These are phyloP conservation scores for Trogon melanurus DNA, from an alignment of 2,113 vertebrate genomes.

Conservation along the genomic window DNA sequence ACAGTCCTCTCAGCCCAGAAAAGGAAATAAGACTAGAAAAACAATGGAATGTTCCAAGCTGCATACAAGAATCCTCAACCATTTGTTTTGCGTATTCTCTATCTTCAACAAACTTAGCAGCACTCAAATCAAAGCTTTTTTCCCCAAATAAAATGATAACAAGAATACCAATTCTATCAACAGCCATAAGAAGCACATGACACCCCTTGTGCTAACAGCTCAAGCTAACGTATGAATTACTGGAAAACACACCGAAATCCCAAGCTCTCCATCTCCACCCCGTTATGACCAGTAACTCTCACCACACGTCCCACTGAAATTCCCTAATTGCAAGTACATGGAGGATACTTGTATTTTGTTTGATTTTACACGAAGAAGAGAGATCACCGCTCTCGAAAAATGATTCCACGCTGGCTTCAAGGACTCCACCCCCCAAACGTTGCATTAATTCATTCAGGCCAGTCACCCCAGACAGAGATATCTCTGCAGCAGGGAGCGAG, in stretches of 20 bases:
- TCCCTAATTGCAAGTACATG: not conserved
- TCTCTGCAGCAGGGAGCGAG: not conserved
- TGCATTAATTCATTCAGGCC: slow-evolving; percentile 36
- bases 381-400: not conserved
- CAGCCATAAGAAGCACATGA: rapidly evolving
- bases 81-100: not conserved
- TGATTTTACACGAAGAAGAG: not conserved
- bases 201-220: not conserved
- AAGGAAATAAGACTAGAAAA: not conserved
- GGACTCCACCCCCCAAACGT: not conserved
- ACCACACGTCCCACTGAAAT: not conserved
- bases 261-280: not conserved
- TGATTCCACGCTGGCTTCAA: not conserved
- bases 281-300: rapidly evolving
- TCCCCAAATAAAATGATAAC: not conserved
- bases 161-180: not conserved
- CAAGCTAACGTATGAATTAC: not conserved
- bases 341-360: not conserved
- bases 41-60: not conserved
- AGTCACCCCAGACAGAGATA: slow-evolving; percentile 30
- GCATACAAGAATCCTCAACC: not conserved
- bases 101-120: not conserved
- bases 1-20: not conserved
- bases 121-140: not conserved
- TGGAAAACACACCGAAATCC: not conserved